Evolutionary conservation across 2,888 invertebrate species (phyloP).

Genomic region (Hirtodrosophila trivittata): DNA sequence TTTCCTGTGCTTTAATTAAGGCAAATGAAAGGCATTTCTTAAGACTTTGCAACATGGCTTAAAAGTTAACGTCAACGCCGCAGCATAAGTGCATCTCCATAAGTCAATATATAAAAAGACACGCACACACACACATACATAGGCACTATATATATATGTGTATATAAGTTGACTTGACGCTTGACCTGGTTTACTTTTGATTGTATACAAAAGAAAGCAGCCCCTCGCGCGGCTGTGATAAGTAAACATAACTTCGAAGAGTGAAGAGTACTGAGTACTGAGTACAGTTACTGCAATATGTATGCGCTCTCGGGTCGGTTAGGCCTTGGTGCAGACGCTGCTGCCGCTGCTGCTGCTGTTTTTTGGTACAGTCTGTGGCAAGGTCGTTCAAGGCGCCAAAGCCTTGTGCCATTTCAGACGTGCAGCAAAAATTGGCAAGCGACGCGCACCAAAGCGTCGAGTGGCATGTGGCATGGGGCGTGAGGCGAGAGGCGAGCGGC

Average conservation of each 20-base stretch:
- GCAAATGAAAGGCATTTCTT: background rate
- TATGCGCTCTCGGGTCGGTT: constrained; percentile 36
- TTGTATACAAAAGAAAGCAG: constrained; percentile 35
- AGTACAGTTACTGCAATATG: constrained; percentile 67
- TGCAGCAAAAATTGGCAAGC: constrained; percentile 15
- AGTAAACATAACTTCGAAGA: constrained; percentile 55
- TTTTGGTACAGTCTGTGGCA: constrained; percentile 54
- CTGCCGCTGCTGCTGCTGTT: constrained; percentile 5
- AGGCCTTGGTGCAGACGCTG: constrained; percentile 45
- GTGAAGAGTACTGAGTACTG: no score
- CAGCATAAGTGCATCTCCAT: background rate
- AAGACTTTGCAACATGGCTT: constrained; percentile 6
- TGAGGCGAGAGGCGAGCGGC: no score
- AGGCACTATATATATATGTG: constrained; percentile 4
- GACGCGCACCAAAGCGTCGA: background rate
- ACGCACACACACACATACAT: constrained; percentile 1
- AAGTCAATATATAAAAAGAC: constrained; percentile 7
- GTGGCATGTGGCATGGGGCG: constrained; percentile 22
- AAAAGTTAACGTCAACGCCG: constrained; percentile 4
- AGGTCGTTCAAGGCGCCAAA: constrained; percentile 55
- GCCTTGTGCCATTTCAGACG: constrained; percentile 49
- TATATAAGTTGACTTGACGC: constrained; percentile 57
- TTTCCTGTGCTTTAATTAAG: no score
- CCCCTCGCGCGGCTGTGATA: constrained; percentile 22
- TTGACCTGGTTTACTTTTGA: constrained; percentile 73